A percentile compares a stretch with the other conserved stretches of the same genome.
phyloP scores from a whole-genome alignment of 1,140 invertebrate genomes.

The Drosophila littoralis region DNA sequence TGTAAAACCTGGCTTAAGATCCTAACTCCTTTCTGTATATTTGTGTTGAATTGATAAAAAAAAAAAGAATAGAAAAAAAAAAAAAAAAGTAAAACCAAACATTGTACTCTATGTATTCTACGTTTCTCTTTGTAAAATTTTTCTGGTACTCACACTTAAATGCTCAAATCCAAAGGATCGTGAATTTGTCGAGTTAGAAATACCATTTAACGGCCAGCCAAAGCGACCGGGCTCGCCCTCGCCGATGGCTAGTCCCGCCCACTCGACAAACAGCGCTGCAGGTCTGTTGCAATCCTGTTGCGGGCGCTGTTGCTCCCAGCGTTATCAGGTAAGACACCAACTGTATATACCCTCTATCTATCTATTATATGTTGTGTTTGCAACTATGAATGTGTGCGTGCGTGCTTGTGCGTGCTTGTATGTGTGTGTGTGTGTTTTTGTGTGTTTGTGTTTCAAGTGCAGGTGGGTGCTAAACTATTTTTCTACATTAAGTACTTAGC shows the following conservation, averaged over 20 bases:
- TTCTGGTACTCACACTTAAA: slow-evolving; percentile 76
- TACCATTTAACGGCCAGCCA: slow-evolving; percentile 95
- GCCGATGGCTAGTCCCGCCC: slow-evolving; percentile 93
- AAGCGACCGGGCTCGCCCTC: slow-evolving; percentile 95
- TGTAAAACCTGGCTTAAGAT: slow-evolving; percentile 41
- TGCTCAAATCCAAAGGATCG: slow-evolving; percentile 90
- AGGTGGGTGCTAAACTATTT: slow-evolving; percentile 58
- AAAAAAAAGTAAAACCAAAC: slow-evolving; percentile 41
- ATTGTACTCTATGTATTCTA: slow-evolving; percentile 81
- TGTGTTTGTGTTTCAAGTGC: slow-evolving; percentile 26
- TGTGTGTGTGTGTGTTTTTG: not conserved
- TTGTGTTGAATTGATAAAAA: slow-evolving; percentile 57
- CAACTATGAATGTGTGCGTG: slow-evolving; percentile 1
- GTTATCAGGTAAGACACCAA: slow-evolving; percentile 90
- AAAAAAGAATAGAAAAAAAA: slow-evolving; percentile 32
- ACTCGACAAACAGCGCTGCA: slow-evolving; percentile 90
- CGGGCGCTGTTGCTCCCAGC: slow-evolving; percentile 92
- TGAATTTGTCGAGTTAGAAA: slow-evolving; percentile 98
- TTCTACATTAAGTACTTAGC: slow-evolving; percentile 31
- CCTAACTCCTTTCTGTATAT: slow-evolving; percentile 53
- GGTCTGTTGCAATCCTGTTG: slow-evolving; percentile 93
- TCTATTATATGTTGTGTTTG: slow-evolving; percentile 35
- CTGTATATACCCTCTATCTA: slow-evolving; percentile 42
- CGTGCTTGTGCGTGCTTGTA: not conserved
- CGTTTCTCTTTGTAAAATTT: slow-evolving; percentile 81